Percentiles rank a stretch among this genome's conserved stretches.
Evolutionary conservation across 2,797 vertebrate species (phyloP).

Genomic region (Pseudochromis fuscus): DNA sequence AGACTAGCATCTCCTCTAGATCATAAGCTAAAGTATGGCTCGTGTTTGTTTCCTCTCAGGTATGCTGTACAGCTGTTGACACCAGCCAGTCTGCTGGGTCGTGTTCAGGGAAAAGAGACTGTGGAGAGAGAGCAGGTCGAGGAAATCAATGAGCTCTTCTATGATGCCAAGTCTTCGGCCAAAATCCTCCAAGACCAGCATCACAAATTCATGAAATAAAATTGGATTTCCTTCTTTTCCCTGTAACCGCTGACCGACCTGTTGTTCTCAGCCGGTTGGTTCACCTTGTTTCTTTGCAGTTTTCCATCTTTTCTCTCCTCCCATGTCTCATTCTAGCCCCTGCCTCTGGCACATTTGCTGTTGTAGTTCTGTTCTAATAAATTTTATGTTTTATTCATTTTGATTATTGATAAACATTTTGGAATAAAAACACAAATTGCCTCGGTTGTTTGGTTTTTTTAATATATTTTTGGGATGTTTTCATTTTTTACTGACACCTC

Average conservation of each 20-base stretch:
- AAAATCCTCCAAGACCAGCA: constrained; percentile 98
- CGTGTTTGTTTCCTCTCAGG: constrained; percentile 75
- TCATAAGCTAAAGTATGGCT: background rate
- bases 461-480: too few relatives aligned
- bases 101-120: constrained; percentile 95
- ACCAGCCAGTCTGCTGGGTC: constrained; percentile 93
- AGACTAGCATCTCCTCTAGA: too few relatives aligned
- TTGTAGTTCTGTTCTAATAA: constrained; percentile 51
- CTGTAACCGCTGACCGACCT: background rate
- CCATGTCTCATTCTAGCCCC: background rate
- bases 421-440: constrained; percentile 53
- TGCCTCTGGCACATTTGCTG: constrained; percentile 6
- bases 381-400: constrained; percentile 52
- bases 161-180: constrained; percentile 98
- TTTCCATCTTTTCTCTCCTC: background rate
- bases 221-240: background rate
- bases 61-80: constrained; percentile 97
- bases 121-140: constrained; percentile 97
- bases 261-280: constrained; percentile 7
- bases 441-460: background rate
- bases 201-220: constrained; percentile 98
- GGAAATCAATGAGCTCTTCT: constrained; percentile 99
- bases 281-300: constrained; percentile 13
- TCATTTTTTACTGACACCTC: background rate
- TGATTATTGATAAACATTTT: constrained; percentile 49